Conservation (phyloP, 2,113 vertebrate genomes). For the Raja brachyura region DNA sequence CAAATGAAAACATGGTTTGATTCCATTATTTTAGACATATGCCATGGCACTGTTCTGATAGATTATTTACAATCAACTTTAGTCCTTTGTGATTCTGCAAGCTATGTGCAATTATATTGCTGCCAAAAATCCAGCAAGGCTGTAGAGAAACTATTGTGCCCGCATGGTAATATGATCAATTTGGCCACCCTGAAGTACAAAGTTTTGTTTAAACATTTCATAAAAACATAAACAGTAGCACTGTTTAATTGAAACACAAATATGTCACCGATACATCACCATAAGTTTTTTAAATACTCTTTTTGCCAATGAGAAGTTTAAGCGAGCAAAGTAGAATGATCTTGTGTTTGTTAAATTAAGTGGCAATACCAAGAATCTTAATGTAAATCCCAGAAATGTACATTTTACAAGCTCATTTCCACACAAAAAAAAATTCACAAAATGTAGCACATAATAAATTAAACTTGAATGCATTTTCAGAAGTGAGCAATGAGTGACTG, state of each 20-base stretch:
- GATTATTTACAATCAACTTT: constrained; percentile 34
- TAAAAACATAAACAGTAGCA: constrained; percentile 36
- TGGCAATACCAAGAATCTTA: constrained; percentile 17
- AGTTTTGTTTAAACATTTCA: constrained; percentile 42
- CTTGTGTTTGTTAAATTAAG: background rate
- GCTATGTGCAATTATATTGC: constrained; percentile 45
- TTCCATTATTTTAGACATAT: background rate
- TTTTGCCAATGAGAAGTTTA: constrained; percentile 27
- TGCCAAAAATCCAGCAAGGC: constrained; percentile 47
- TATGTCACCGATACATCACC: constrained; percentile 25
- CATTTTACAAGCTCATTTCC: background rate
- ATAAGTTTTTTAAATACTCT: background rate
- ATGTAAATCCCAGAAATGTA: background rate
- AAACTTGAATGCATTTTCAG: constrained; percentile 10
- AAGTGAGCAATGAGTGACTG: no score
- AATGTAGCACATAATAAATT: background rate
- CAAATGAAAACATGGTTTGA: background rate
- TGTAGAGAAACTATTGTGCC: constrained; percentile 45
- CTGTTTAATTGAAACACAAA: constrained; percentile 26
- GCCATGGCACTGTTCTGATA: background rate
- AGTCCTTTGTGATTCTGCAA: constrained; percentile 42
- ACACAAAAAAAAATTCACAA: background rate
- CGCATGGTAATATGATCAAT: constrained; percentile 48
- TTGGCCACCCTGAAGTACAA: constrained; percentile 51
- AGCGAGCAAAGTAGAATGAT: constrained; percentile 19